Percentiles rank a stretch among this genome's conserved stretches.
Evolutionary conservation across 2,888 invertebrate species (phyloP).

Genomic region (Xanthorhoe spadicearia): DNA sequence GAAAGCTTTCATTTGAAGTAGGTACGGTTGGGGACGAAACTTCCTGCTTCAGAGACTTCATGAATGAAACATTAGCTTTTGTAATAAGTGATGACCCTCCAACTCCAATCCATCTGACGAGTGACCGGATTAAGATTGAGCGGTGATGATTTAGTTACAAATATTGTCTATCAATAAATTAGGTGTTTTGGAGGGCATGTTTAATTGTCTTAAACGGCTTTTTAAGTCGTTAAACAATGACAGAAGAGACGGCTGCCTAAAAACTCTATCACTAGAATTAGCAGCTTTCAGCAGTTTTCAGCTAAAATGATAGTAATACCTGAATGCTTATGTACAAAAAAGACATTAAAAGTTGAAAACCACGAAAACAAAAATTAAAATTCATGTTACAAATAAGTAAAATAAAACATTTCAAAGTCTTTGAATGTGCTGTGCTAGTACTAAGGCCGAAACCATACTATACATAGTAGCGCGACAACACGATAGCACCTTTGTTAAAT

Average conservation of each 20-base stretch:
- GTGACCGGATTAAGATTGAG: background rate
- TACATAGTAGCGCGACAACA: background rate
- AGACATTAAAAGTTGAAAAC: no score
- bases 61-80: slow-evolving; percentile 15
- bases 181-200: no score
- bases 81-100: slow-evolving; percentile 7
- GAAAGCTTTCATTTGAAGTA: slow-evolving; percentile 12
- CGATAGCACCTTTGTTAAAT: background rate
- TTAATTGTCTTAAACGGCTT: no score
- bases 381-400: background rate
- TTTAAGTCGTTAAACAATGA: no score
- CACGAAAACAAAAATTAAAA: no score
- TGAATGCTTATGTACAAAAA: no score
- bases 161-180: no score
- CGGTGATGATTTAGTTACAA: background rate
- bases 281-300: no score
- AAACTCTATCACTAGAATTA: no score
- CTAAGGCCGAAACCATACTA: background rate
- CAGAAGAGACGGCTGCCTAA: no score
- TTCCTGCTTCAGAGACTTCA: slow-evolving; percentile 9
- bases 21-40: slow-evolving; percentile 9
- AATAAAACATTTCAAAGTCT: background rate
- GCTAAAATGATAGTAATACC: no score
- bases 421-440: background rate
- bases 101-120: background rate